Percentiles rank a stretch among this genome's conserved stretches.
phyloP scores from a whole-genome alignment of 1,140 invertebrate genomes.

The Aleiodes sp. region DNA sequence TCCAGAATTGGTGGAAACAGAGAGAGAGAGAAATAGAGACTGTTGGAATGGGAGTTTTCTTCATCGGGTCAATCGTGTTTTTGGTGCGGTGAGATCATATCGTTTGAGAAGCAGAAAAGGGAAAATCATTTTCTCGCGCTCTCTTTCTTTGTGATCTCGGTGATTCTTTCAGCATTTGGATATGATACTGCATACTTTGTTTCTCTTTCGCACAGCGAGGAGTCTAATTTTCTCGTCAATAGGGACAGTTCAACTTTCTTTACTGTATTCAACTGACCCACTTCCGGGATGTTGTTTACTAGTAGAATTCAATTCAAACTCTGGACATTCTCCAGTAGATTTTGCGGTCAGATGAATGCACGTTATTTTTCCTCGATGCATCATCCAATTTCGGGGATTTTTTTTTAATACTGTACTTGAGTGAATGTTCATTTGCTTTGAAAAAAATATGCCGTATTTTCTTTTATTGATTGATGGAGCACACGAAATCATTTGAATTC shows the following conservation, averaged over 20 bases:
- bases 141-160: not conserved
- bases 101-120: not conserved
- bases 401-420: not conserved
- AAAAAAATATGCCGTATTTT: too few species aligned
- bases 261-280: conserved; percentile 23
- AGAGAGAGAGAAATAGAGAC: not conserved
- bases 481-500: too few species aligned
- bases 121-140: not conserved
- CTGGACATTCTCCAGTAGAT: not conserved
- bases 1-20: not conserved
- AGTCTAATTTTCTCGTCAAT: conserved; percentile 37
- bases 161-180: not conserved
- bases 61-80: conserved; percentile 28
- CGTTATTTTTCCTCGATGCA: not conserved
- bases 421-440: not conserved
- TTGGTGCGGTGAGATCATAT: conserved; percentile 22
- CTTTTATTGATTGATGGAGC: too few species aligned
- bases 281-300: conserved; percentile 11
- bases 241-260: not conserved
- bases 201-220: not conserved
- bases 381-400: not conserved
- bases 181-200: not conserved
- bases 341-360: not conserved
- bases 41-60: not conserved
- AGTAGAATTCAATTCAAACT: not conserved